phyloP scores from a whole-genome alignment of 2,797 vertebrate genomes.

The Gobionotothen gibberifrons region DNA sequence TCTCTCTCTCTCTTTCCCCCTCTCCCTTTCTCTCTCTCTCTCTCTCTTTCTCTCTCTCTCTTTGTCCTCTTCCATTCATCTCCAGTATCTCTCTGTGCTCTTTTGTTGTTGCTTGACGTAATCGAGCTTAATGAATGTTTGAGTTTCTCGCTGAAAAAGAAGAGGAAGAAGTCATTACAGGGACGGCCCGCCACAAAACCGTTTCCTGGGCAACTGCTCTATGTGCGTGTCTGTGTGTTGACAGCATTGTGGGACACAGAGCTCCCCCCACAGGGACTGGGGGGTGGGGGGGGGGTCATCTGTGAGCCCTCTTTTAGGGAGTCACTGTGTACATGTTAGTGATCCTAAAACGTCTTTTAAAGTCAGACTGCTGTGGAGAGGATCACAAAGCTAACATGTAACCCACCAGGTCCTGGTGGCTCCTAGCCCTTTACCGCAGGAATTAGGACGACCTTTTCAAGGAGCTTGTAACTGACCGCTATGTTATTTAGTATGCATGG shows the following conservation, averaged over 20 bases:
- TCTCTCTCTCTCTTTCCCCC: neutral
- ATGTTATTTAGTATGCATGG: too few relatives aligned
- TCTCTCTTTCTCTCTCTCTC: constrained; percentile 31
- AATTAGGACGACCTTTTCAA: too few relatives aligned
- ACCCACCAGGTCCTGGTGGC: too few relatives aligned
- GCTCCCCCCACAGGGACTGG: constrained; percentile 6
- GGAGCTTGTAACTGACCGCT: too few relatives aligned
- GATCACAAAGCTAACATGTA: too few relatives aligned
- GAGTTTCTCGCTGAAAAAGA: constrained; percentile 67
- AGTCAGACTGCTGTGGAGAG: too few relatives aligned
- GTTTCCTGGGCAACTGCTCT: constrained; percentile 42
- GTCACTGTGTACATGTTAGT: too few relatives aligned
- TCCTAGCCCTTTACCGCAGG: too few relatives aligned
- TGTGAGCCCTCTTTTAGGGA: too few relatives aligned
- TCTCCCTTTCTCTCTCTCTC: constrained; percentile 24
- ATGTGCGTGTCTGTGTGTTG: constrained; percentile 9
- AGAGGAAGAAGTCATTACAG: constrained; percentile 61
- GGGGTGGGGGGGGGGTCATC: too few relatives aligned
- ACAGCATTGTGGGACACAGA: constrained; percentile 9
- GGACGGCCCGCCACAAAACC: constrained; percentile 31
- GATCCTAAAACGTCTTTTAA: too few relatives aligned
- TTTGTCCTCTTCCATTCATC: constrained; percentile 64
- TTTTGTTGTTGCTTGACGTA: constrained; percentile 66
- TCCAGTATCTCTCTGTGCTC: constrained; percentile 55
- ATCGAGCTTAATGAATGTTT: constrained; percentile 71